Percentiles rank a stretch among this genome's conserved stretches.
Evolutionary conservation across 2,888 invertebrate species (phyloP).

Genomic region (Stenoptilia bipunctidactyla): DNA sequence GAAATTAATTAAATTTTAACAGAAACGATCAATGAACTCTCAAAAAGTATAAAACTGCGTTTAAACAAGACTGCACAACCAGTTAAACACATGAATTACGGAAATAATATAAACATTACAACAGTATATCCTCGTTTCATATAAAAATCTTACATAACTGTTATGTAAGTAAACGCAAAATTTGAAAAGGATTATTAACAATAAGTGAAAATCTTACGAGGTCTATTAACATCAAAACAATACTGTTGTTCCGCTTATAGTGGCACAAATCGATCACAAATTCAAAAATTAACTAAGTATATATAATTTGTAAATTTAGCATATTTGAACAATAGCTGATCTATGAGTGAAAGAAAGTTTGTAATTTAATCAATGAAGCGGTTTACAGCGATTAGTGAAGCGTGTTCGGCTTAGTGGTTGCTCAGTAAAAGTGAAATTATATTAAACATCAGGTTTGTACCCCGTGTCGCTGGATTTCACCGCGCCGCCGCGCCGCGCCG

Average conservation of each 20-base stretch:
- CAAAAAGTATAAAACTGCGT: too few relatives aligned
- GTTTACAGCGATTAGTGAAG: conserved; percentile 46
- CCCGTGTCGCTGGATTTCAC: too few relatives aligned
- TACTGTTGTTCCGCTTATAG: conserved; percentile 3
- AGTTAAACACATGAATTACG: conserved; percentile 1
- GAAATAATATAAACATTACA: conserved; percentile 3
- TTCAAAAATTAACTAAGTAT: too few relatives aligned
- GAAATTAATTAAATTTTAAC: background rate
- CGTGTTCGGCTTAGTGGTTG: conserved; percentile 26
- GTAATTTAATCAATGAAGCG: conserved; percentile 40
- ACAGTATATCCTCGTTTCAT: conserved; percentile 13
- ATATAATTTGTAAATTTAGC: conserved; percentile 10
- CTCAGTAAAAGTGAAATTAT: conserved; percentile 47
- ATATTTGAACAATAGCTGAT: conserved; percentile 21
- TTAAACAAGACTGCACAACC: too few relatives aligned
- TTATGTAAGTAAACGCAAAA: background rate
- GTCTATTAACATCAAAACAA: conserved; percentile 8
- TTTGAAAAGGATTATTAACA: conserved; percentile 12
- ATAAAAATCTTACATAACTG: conserved; percentile 9
- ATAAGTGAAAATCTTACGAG: conserved; percentile 18
- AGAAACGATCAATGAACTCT: background rate
- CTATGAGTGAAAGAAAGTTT: conserved; percentile 37
- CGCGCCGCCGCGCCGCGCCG: too few relatives aligned
- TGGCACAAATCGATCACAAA: background rate
- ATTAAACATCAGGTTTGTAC: conserved; percentile 11